Evolutionary conservation across 2,888 invertebrate species (phyloP).

Genomic region (Ennomos fuscantarius): DNA sequence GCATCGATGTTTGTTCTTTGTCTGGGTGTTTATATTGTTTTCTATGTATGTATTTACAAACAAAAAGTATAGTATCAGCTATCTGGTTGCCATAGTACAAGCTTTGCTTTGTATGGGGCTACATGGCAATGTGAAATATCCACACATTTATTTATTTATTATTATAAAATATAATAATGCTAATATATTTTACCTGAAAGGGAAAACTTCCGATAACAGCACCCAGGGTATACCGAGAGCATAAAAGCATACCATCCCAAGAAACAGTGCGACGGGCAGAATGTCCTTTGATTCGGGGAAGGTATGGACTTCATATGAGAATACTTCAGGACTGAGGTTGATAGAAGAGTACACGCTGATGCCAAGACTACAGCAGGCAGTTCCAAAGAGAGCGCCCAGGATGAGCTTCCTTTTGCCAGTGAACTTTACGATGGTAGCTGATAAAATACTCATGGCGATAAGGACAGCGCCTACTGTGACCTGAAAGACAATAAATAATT

Average conservation of each 20-base stretch:
- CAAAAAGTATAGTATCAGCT: no score
- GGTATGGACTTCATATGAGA: slow-evolving; percentile 68
- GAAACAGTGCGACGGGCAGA: slow-evolving; percentile 70
- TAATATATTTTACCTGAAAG: slow-evolving; percentile 66
- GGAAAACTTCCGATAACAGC: slow-evolving; percentile 84
- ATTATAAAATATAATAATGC: no score
- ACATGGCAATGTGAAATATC: no score
- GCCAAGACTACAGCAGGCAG: slow-evolving; percentile 60
- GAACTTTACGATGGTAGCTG: slow-evolving; percentile 66
- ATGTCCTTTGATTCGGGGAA: slow-evolving; percentile 70
- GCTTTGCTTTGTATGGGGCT: no score
- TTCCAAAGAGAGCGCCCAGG: slow-evolving; percentile 61
- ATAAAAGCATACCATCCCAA: slow-evolving; percentile 68
- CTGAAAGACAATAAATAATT: slow-evolving; percentile 45
- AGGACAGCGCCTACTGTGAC: slow-evolving; percentile 67
- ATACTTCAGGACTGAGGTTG: slow-evolving; percentile 56
- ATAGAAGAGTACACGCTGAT: slow-evolving; percentile 65
- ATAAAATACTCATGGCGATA: slow-evolving; percentile 66
- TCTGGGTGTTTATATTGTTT: no score
- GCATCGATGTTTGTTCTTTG: no score
- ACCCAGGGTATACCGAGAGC: slow-evolving; percentile 83
- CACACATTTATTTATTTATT: no score
- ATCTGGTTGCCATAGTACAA: no score
- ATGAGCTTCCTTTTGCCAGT: slow-evolving; percentile 74
- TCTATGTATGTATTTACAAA: no score